Percentiles rank a stretch among this genome's conserved stretches.
Conservation (phyloP, 1,140 invertebrate species). For the Heliconius himera region DNA sequence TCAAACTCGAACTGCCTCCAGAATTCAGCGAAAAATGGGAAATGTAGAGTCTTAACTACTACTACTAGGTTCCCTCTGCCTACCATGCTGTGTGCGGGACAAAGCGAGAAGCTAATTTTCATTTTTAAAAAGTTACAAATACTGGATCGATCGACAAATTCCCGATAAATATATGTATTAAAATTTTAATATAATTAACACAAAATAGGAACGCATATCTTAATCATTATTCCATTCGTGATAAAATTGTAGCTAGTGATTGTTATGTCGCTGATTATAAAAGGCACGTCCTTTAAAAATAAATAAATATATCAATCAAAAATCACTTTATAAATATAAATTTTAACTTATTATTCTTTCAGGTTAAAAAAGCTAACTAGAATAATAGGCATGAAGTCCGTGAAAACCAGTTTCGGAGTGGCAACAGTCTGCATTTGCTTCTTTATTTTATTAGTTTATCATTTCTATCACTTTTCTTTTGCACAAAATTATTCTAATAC, state of each 20-base stretch:
- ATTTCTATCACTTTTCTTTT: slow-evolving; percentile 39
- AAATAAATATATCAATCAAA: neutral
- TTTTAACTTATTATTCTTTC: slow-evolving; percentile 24
- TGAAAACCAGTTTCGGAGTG: slow-evolving; percentile 46
- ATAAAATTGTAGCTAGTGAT: neutral
- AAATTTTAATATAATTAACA: neutral
- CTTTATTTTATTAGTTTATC: slow-evolving; percentile 50
- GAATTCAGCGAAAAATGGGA: too few species aligned
- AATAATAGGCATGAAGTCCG: slow-evolving; percentile 51
- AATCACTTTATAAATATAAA: too few species aligned
- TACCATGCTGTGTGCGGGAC: too few species aligned
- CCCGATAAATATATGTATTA: neutral
- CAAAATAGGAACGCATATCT: neutral
- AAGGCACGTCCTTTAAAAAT: neutral
- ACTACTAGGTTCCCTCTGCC: too few species aligned
- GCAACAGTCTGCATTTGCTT: slow-evolving; percentile 44
- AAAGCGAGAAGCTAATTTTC: too few species aligned
- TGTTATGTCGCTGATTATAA: neutral
- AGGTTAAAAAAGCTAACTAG: slow-evolving; percentile 52
- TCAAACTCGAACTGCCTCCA: too few species aligned
- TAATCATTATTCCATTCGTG: neutral
- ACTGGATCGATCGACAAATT: too few species aligned
- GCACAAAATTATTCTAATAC: slow-evolving; percentile 24
- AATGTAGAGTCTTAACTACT: too few species aligned
- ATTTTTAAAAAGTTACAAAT: too few species aligned